Percentiles rank a stretch among this genome's conserved stretches.
Evolutionary conservation across 2,888 invertebrate genomes (phyloP).

Genomic region (Meta bourneti): DNA sequence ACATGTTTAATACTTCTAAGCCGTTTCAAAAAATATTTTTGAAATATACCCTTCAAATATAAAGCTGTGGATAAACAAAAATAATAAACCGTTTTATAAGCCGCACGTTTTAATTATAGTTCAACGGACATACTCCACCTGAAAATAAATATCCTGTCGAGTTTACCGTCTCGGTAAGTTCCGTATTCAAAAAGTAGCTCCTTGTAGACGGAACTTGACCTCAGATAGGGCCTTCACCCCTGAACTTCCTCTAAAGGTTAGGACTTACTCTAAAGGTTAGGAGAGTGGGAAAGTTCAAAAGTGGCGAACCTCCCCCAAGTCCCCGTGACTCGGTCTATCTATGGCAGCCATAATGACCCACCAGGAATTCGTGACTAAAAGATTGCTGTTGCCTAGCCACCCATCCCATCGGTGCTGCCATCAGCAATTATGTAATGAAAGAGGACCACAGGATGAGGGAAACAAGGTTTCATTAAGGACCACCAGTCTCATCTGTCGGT

Average conservation of each 20-base stretch:
- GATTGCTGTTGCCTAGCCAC: neutral
- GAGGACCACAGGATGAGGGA: neutral
- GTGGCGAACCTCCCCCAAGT: neutral
- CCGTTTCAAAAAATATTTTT: too few relatives aligned
- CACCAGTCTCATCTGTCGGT: neutral
- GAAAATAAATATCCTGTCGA: too few relatives aligned
- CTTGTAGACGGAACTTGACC: neutral
- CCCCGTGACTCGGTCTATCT: slow-evolving; percentile 20
- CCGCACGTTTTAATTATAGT: too few relatives aligned
- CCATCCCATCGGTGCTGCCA: neutral
- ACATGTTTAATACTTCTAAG: too few relatives aligned
- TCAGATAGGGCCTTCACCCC: slow-evolving; percentile 8
- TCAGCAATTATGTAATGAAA: slow-evolving; percentile 57
- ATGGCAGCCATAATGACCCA: neutral
- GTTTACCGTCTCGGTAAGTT: neutral
- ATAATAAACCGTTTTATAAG: too few relatives aligned
- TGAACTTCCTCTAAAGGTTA: slow-evolving; percentile 22
- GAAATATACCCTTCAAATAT: too few relatives aligned
- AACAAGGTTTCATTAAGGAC: neutral
- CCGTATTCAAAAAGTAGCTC: neutral
- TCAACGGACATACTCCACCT: too few relatives aligned
- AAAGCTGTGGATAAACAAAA: too few relatives aligned
- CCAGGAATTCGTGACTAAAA: slow-evolving; percentile 29
- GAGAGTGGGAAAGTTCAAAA: too few relatives aligned
- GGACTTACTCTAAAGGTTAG: neutral